Evolutionary conservation across 2,113 vertebrate genomes (phyloP).

Genomic region (Melanerpes formicivorus): DNA sequence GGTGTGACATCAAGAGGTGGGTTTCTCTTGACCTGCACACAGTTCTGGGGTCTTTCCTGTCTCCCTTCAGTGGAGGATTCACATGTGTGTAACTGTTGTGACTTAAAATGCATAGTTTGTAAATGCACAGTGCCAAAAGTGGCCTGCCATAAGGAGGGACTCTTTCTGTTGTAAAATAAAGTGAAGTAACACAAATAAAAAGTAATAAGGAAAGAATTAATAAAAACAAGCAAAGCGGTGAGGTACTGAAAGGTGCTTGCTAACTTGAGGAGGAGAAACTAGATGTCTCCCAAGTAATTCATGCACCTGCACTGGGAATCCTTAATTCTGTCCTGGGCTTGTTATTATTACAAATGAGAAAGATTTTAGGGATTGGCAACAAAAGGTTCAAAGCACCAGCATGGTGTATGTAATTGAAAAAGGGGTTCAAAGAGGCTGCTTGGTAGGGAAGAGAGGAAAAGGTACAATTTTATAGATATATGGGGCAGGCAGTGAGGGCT

Average conservation of each 20-base stretch:
- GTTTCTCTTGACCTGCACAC: neutral
- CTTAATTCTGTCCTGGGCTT: neutral
- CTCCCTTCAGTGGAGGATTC: neutral
- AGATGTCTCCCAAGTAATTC: neutral
- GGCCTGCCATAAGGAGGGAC: rapidly evolving
- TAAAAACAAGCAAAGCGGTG: neutral
- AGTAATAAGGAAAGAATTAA: neutral
- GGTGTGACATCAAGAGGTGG: neutral
- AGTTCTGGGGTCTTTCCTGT: rapidly evolving
- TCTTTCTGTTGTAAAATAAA: neutral
- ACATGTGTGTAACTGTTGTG: rapidly evolving
- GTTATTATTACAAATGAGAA: neutral
- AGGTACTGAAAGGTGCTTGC: neutral
- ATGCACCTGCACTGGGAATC: neutral
- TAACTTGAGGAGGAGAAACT: neutral
- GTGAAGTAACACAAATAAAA: neutral
- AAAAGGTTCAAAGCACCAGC: neutral
- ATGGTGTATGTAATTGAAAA: neutral
- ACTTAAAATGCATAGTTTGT: neutral
- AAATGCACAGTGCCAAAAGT: neutral
- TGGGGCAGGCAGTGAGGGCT: neutral
- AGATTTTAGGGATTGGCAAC: neutral
- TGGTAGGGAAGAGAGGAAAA: neutral
- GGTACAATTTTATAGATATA: neutral
- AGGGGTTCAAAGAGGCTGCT: neutral